phyloP scores from a whole-genome alignment of 2,797 vertebrate species.

The Atherinosoma microstoma region DNA sequence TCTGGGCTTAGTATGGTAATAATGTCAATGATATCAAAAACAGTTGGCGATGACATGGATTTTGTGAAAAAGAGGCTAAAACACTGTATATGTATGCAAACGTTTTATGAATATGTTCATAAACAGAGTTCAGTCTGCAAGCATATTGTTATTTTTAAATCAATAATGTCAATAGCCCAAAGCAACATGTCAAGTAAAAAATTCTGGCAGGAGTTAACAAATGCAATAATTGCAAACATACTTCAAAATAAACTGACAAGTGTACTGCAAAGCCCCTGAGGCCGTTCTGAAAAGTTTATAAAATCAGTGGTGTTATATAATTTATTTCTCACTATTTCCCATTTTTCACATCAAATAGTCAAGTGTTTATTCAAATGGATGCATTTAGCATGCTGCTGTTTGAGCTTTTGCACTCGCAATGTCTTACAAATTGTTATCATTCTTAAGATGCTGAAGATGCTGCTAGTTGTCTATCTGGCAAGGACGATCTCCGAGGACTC shows the following conservation, averaged over 20 bases:
- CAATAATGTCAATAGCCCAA: constrained; percentile 78
- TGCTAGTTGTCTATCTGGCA: constrained; percentile 63
- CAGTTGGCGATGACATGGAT: constrained; percentile 60
- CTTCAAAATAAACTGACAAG: constrained; percentile 80
- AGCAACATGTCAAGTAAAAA: constrained; percentile 74
- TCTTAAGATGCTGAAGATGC: constrained; percentile 49
- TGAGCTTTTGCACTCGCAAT: constrained; percentile 31
- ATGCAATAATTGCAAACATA: constrained; percentile 82
- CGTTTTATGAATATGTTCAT: constrained; percentile 70
- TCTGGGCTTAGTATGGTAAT: constrained; percentile 51
- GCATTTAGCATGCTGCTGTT: constrained; percentile 26
- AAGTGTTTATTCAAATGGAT: constrained; percentile 65
- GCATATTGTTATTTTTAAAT: constrained; percentile 77
- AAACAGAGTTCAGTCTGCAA: constrained; percentile 62
- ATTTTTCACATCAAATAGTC: constrained; percentile 63
- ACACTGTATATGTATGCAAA: constrained; percentile 70
- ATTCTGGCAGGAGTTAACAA: constrained; percentile 74
- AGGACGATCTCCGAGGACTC: constrained; percentile 63
- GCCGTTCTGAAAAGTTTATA: constrained; percentile 76
- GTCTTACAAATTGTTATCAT: constrained; percentile 37
- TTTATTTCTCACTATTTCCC: constrained; percentile 61
- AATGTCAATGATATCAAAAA: constrained; percentile 68
- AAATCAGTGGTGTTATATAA: constrained; percentile 71
- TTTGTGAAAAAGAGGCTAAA: constrained; percentile 49
- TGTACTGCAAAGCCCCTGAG: constrained; percentile 56